Evolutionary conservation across 2,797 vertebrate genomes (phyloP).

Genomic region (Champsocephalus gunnari): DNA sequence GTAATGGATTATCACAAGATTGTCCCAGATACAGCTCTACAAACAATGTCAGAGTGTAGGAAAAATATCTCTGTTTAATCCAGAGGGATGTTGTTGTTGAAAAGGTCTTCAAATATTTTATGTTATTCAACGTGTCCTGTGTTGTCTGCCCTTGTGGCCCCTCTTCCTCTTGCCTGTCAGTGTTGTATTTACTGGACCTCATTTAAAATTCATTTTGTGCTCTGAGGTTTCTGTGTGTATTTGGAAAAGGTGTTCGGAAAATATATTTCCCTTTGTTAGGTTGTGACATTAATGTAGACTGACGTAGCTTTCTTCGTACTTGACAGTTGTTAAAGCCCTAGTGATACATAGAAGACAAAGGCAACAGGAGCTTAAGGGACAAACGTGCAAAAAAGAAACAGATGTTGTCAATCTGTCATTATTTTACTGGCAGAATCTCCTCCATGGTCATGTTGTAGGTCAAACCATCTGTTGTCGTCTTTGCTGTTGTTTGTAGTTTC

Average conservation of each 20-base stretch:
- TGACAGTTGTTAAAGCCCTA: constrained; percentile 74
- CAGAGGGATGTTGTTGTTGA: constrained; percentile 21
- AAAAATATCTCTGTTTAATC: constrained; percentile 49
- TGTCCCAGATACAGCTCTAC: constrained; percentile 80
- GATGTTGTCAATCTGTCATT: constrained; percentile 75
- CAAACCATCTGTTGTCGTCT: constrained; percentile 80
- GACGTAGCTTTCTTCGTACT: constrained; percentile 42
- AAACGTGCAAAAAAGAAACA: constrained; percentile 66
- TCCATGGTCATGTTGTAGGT: constrained; percentile 60
- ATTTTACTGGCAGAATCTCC: constrained; percentile 66
- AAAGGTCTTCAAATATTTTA: constrained; percentile 7
- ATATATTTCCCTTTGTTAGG: constrained; percentile 13
- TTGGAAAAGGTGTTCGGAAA: constrained; percentile 21
- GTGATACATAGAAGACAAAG: constrained; percentile 73
- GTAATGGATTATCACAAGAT: constrained; percentile 85
- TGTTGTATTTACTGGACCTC: constrained; percentile 30
- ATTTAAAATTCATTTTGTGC: constrained; percentile 50
- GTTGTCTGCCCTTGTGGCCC: constrained; percentile 21
- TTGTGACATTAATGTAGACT: constrained; percentile 44
- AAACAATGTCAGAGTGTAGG: constrained; percentile 67
- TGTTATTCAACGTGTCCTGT: constrained; percentile 19
- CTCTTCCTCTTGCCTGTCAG: constrained; percentile 36
- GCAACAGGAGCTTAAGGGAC: constrained; percentile 67
- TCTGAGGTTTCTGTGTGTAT: constrained; percentile 35
- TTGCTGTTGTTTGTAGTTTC: constrained; percentile 58